Evolutionary conservation across 2,888 invertebrate species (phyloP).

Genomic region (Cosmia trapezina): DNA sequence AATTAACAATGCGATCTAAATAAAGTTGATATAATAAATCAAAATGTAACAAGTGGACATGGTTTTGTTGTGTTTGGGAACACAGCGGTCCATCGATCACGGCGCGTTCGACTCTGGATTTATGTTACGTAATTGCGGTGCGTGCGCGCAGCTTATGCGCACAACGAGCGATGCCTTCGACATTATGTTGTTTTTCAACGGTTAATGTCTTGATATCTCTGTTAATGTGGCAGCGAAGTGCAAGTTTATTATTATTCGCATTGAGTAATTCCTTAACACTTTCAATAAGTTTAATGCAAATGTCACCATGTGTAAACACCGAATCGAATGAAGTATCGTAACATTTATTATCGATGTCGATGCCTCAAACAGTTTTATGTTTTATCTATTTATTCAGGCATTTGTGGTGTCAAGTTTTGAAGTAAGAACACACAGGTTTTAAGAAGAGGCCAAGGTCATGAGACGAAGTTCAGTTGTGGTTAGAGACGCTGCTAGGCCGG

Average conservation of each 20-base stretch:
- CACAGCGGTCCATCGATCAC: constrained; percentile 84
- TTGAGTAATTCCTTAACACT: constrained; percentile 59
- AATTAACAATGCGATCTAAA: constrained; percentile 76
- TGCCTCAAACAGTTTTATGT: constrained; percentile 4
- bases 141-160: constrained; percentile 73
- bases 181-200: constrained; percentile 79
- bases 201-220: constrained; percentile 82
- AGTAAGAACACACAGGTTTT: constrained; percentile 40
- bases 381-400: constrained; percentile 2
- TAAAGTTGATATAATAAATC: constrained; percentile 79
- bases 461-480: constrained; percentile 81
- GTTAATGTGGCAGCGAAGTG: constrained; percentile 77
- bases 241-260: constrained; percentile 70
- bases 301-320: constrained; percentile 29
- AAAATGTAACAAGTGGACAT: constrained; percentile 81
- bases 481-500: constrained; percentile 64
- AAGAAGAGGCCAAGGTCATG: constrained; percentile 70
- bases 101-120: constrained; percentile 82
- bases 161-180: constrained; percentile 70
- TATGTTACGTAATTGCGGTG: constrained; percentile 87
- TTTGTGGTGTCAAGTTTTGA: constrained; percentile 20
- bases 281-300: constrained; percentile 57
- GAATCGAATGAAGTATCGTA: constrained; percentile 33
- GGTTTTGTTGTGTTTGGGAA: constrained; percentile 79
- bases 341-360: neutral